Percentiles rank a stretch among this genome's conserved stretches.
phyloP scores from a whole-genome alignment of 2,797 vertebrate species.

The Bradypus variegatus region DNA sequence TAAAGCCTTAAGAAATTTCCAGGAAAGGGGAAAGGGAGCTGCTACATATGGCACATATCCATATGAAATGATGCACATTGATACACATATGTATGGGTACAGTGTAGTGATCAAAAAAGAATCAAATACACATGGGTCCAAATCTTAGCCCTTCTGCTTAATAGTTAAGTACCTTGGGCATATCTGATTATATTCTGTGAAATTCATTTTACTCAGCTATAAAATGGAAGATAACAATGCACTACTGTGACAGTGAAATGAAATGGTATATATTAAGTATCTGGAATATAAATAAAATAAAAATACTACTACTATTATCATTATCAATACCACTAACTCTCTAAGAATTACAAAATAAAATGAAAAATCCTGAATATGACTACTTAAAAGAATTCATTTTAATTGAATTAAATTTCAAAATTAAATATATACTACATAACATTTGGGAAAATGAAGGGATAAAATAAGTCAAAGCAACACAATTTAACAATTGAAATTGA shows the following conservation, averaged over 20 bases:
- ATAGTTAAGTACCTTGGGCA: not conserved
- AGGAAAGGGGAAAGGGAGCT: not conserved
- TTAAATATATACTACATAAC: not conserved
- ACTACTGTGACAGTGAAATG: not conserved
- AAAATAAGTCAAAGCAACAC: not conserved
- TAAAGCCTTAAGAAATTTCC: not conserved
- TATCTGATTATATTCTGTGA: not conserved
- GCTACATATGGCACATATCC: not conserved
- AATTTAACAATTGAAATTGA: not conserved
- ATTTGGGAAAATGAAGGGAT: constrained; percentile 5
- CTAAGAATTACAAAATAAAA: not conserved
- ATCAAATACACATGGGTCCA: not conserved
- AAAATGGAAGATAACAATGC: not conserved
- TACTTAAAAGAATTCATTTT: constrained; percentile 26
- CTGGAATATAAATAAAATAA: not conserved
- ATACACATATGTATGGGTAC: not conserved
- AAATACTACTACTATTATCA: not conserved
- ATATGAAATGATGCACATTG: not conserved
- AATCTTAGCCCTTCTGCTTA: not conserved
- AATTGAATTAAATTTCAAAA: constrained; percentile 25
- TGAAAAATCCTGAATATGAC: not conserved
- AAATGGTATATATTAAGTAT: not conserved
- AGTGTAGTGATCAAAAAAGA: not conserved
- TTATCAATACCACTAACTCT: not conserved
- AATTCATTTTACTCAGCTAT: not conserved